A percentile compares a stretch with the other conserved stretches of the same genome.
These are phyloP conservation scores for Eupithecia vulgata DNA, from an alignment of 2,888 invertebrate genomes.

Conservation along the genomic window DNA sequence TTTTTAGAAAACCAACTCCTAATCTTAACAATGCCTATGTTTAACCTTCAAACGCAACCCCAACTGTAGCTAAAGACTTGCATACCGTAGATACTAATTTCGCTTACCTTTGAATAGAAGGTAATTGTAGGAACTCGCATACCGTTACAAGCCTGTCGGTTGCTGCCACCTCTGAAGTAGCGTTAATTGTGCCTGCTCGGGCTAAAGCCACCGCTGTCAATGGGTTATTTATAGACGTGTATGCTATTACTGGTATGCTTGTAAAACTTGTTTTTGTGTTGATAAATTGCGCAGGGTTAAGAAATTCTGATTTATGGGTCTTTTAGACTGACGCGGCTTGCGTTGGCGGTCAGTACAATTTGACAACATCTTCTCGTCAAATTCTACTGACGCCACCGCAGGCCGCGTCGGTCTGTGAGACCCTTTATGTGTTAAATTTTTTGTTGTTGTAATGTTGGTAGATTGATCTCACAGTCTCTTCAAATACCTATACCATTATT, in stretches of 20 bases:
- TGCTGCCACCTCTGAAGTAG: conserved; percentile 39
- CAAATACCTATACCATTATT: too few species aligned
- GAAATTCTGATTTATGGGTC: background rate
- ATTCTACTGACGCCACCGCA: too few species aligned
- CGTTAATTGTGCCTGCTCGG: conserved; percentile 38
- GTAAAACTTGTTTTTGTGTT: background rate
- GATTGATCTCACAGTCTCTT: background rate
- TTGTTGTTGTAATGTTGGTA: background rate
- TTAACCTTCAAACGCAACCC: background rate
- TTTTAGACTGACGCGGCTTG: too few species aligned
- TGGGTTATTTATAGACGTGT: conserved; percentile 9
- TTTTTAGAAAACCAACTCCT: background rate
- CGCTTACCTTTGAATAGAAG: conserved; percentile 39
- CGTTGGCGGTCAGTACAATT: too few species aligned
- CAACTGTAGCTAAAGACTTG: background rate
- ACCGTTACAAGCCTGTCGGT: conserved; percentile 34
- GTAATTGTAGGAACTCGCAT: conserved; percentile 37
- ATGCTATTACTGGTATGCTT: background rate
- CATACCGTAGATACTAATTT: conserved; percentile 25
- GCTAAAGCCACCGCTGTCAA: conserved; percentile 6
- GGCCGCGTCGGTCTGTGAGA: too few species aligned
- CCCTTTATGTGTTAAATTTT: too few species aligned
- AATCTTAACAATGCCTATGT: background rate
- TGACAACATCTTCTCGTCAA: too few species aligned
- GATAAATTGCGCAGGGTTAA: background rate